Base-by-base conservation (phyloP, 2,888 invertebrate species). In the Epinotia nisella region DNA sequence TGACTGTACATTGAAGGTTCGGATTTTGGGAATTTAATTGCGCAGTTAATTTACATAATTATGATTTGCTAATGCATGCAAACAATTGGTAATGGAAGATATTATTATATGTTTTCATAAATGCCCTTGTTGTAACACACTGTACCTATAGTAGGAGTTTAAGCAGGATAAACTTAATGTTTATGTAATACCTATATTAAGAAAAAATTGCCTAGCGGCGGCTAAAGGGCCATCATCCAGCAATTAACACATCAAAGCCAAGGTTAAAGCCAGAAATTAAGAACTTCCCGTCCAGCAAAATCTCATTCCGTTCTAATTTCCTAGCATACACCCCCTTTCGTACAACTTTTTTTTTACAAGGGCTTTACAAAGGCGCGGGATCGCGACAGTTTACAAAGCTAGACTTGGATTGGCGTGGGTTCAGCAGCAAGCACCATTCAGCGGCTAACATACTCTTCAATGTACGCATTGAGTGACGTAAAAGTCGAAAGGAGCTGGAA, bases 381-480 rank as follows among this genome's bases (percentile, higher is more conserved):
- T 24, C 56, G 41, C 17, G 49, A 24, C 21, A 59, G 69, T 69
- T 73, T 69, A 58, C 69, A 64, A 55, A 68, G 35, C 68, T 29
- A 41, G 39, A 29, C 39, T 73, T 41, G 65, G 60, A 29, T 61
- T 29, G 61, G 62, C 70, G 70, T 60, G 61, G 49, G 74, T 70
- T 74, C 73, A 75, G 78, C 70, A 76, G 79, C 78, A 73, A 80
- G 78, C 81, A 83, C 82, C 83, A 86, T 84, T 85, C 82, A 86
- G 80, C 80, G 79, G 80, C 74, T 82, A 81, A 81, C 83, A 77
- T 79, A 83, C 83, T 86, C 86, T 84, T 89, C 90, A 89, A 90
- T 91, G 92, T 92, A 92, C 92, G 92, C 92, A 91, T 87, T 84
- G 85, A 85, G 87, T 92, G 92, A 92, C 92, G 92, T 92, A 92